Percentiles rank a stretch among this genome's conserved stretches.
Conservation (phyloP, 2,888 invertebrate species). For the Agrochola lota region DNA sequence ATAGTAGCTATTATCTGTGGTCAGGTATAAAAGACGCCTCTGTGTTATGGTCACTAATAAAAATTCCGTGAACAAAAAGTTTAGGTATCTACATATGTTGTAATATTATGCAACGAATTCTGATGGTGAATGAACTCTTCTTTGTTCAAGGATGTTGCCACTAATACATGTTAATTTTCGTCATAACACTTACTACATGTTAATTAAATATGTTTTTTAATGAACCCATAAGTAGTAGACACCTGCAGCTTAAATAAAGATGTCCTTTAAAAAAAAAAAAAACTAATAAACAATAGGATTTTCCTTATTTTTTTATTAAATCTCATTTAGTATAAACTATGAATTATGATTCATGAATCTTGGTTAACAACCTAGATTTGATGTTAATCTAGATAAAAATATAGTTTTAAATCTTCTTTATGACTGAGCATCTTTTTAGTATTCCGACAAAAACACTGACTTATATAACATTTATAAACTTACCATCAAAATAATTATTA, state of each 20-base stretch:
- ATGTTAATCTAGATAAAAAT: neutral
- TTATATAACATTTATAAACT: neutral
- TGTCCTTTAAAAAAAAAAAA: neutral
- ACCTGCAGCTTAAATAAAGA: neutral
- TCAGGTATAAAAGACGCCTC: constrained; percentile 4
- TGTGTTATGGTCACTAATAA: constrained; percentile 4
- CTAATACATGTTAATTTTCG: neutral
- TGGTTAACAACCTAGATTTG: neutral
- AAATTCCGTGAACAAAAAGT: constrained; percentile 3
- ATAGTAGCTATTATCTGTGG: constrained; percentile 37
- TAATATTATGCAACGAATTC: constrained; percentile 8
- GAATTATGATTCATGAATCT: neutral
- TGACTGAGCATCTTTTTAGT: too few species aligned
- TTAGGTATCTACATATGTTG: neutral
- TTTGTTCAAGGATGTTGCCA: constrained; percentile 23
- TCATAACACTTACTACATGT: neutral
- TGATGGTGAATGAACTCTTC: constrained; percentile 21
- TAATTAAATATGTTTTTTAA: neutral
- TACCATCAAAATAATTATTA: too few species aligned
- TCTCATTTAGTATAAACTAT: neutral
- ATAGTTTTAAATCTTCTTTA: neutral
- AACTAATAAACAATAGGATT: neutral
- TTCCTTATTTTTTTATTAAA: neutral
- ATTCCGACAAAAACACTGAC: neutral
- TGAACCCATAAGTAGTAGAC: neutral